phyloP scores from a whole-genome alignment of 2,797 vertebrate species.

The Bucorvus abyssinicus region DNA sequence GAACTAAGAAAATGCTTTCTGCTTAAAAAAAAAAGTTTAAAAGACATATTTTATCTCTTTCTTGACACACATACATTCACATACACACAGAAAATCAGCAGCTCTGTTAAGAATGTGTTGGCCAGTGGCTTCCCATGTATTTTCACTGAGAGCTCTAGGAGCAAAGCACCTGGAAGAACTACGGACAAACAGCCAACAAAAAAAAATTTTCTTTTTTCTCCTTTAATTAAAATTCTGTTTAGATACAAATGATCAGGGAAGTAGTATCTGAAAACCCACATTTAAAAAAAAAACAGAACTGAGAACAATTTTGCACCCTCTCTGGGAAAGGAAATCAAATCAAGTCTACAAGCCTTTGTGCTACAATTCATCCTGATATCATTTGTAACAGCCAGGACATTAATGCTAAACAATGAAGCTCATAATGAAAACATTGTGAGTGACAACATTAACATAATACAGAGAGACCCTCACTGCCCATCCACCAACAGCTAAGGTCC shows the following conservation, averaged over 20 bases:
- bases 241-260: not conserved
- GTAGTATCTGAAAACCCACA: not conserved
- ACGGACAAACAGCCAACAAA: not conserved
- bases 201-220: not conserved
- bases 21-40: not conserved
- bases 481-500: not conserved
- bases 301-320: not conserved
- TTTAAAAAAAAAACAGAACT: not conserved
- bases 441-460: constrained; percentile 11
- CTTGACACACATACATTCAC: not conserved
- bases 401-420: constrained; percentile 43
- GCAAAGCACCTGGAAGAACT: not conserved
- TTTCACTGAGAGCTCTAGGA: not conserved
- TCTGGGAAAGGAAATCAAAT: constrained; percentile 32
- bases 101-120: not conserved
- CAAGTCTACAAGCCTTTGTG: constrained; percentile 14
- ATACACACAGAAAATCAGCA: not conserved
- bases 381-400: constrained; percentile 40
- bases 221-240: not conserved
- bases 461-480: not conserved
- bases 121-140: not conserved
- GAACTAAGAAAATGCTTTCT: not conserved
- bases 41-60: not conserved
- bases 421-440: constrained; percentile 36
- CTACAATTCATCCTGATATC: constrained; percentile 6